Conservation (phyloP, 1,140 invertebrate species). For the Aplysia californica region DNA sequence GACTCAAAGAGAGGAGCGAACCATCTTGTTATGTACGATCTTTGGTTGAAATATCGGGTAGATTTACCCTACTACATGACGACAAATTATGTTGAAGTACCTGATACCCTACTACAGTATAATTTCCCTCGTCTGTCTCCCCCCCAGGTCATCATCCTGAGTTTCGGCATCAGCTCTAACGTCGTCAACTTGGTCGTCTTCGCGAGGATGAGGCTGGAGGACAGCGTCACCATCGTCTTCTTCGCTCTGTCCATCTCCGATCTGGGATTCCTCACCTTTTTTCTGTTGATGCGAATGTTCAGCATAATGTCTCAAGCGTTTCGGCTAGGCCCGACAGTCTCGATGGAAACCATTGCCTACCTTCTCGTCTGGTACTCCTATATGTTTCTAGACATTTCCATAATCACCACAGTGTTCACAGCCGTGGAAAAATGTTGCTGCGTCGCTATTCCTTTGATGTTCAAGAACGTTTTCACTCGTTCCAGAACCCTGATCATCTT, state of each 20-base stretch:
- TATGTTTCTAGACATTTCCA: background rate
- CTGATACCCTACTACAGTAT: no score
- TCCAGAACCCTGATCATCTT: background rate
- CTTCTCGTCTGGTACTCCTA: background rate
- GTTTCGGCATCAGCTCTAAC: constrained; percentile 13
- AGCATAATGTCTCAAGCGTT: background rate
- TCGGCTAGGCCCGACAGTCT: background rate
- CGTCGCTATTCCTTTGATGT: constrained; percentile 1
- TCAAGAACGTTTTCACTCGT: background rate
- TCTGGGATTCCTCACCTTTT: background rate
- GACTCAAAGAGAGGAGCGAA: no score
- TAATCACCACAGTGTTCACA: background rate
- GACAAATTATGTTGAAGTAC: no score
- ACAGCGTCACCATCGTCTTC: constrained; percentile 5
- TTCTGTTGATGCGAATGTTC: background rate
- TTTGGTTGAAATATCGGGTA: no score
- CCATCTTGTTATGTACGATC: no score
- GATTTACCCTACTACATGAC: no score
- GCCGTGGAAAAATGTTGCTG: constrained; percentile 1
- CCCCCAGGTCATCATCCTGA: no score
- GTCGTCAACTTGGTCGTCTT: constrained; percentile 24
- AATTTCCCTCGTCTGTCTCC: no score
- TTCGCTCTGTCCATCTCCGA: constrained; percentile 3
- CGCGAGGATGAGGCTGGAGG: background rate
- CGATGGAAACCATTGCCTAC: background rate